A percentile compares a stretch with the other conserved stretches of the same genome.
These are phyloP conservation scores for Drosophila serrata DNA, from an alignment of 1,140 invertebrate species.

Conservation along the genomic window DNA sequence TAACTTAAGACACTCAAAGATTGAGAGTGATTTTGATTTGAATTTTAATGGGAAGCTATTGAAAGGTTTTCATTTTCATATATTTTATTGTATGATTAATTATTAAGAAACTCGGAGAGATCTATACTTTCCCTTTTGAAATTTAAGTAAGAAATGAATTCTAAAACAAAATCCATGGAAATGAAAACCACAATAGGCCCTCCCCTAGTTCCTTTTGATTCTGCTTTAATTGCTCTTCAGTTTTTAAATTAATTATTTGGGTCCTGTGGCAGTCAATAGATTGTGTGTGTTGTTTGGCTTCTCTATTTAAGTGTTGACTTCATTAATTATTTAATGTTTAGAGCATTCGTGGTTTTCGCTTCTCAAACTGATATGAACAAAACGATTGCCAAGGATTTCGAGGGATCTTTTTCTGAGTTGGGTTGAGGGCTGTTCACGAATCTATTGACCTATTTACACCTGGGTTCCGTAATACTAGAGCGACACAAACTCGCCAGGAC, in stretches of 20 bases:
- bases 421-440: constrained; percentile 31
- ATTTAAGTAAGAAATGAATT: background rate
- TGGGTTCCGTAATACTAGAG: constrained; percentile 85
- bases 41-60: background rate
- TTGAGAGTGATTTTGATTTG: constrained; percentile 22
- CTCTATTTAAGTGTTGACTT: constrained; percentile 5
- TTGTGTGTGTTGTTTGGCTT: constrained; percentile 47
- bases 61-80: background rate
- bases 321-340: background rate
- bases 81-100: background rate
- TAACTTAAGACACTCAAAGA: constrained; percentile 48
- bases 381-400: constrained; percentile 61
- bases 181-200: constrained; percentile 2
- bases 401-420: background rate
- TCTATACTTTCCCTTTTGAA: background rate
- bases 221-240: constrained; percentile 58
- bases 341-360: constrained; percentile 24
- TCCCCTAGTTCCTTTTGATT: constrained; percentile 27
- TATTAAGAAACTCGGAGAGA: background rate
- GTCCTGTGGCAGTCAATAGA: constrained; percentile 67
- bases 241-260: constrained; percentile 8
- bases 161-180: background rate
- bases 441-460: constrained; percentile 80
- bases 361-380: constrained; percentile 71
- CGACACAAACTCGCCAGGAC: constrained; percentile 75